phyloP scores from a whole-genome alignment of 2,888 invertebrate genomes.

The Cremastinae sp. region DNA sequence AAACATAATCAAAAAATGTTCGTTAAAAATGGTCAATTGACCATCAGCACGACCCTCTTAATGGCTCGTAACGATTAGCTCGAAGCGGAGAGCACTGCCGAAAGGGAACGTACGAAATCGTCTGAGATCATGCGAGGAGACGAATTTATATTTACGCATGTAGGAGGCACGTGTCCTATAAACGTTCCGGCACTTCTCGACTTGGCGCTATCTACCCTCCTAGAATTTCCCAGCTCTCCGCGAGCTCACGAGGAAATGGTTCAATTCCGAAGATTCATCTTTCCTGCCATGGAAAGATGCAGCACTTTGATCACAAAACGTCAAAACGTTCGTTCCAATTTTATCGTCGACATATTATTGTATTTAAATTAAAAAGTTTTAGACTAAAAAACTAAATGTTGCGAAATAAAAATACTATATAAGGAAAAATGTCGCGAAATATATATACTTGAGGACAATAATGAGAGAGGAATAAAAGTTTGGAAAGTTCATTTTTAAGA shows the following conservation, averaged over 20 bases:
- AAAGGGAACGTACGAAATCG: constrained; percentile 29
- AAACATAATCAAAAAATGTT: too few relatives aligned
- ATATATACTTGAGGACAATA: neutral
- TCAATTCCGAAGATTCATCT: constrained; percentile 76
- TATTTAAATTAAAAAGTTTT: too few relatives aligned
- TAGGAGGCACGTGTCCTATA: constrained; percentile 25
- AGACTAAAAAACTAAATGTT: too few relatives aligned
- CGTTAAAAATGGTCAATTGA: too few relatives aligned
- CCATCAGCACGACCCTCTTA: too few relatives aligned
- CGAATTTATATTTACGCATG: constrained; percentile 25
- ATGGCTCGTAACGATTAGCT: constrained; percentile 75
- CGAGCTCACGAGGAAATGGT: constrained; percentile 69
- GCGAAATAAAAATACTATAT: too few relatives aligned
- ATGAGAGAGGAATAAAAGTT: neutral
- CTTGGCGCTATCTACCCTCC: constrained; percentile 40
- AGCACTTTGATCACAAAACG: constrained; percentile 76
- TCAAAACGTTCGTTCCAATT: neutral
- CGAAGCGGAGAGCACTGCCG: constrained; percentile 34
- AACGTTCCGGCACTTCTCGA: constrained; percentile 23
- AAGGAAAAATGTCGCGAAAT: neutral
- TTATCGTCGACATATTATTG: too few relatives aligned
- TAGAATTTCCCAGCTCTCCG: too few relatives aligned
- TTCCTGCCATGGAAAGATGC: constrained; percentile 73
- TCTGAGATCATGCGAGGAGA: constrained; percentile 39
- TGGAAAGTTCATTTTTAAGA: neutral